Conservation (phyloP, 2,888 invertebrate genomes). For the Noctuana brunneofusca region DNA sequence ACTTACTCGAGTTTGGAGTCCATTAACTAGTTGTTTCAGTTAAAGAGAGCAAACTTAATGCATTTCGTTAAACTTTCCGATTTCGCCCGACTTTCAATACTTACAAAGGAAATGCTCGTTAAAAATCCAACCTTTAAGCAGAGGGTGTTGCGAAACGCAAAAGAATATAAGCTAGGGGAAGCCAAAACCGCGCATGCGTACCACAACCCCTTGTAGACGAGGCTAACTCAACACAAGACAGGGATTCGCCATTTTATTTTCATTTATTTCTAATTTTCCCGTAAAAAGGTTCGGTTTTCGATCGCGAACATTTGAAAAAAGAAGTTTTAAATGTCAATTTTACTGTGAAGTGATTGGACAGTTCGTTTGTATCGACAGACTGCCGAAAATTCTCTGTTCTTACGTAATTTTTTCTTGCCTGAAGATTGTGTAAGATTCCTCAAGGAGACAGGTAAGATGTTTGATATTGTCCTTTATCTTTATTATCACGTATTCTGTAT, state of each 20-base stretch:
- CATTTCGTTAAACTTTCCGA: slow-evolving; percentile 22
- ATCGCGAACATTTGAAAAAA: slow-evolving; percentile 31
- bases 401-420: slow-evolving; percentile 54
- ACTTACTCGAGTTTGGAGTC: too few relatives aligned
- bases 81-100: slow-evolving; percentile 20
- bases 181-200: slow-evolving; percentile 61
- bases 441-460: slow-evolving; percentile 46
- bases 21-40: neutral
- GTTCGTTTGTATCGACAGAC: slow-evolving; percentile 23
- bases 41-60: neutral
- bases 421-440: slow-evolving; percentile 42
- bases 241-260: slow-evolving; percentile 68
- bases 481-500: neutral
- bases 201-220: slow-evolving; percentile 34
- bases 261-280: slow-evolving; percentile 53
- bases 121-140: slow-evolving; percentile 34
- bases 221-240: slow-evolving; percentile 62
- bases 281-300: slow-evolving; percentile 43
- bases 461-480: neutral
- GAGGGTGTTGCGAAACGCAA: slow-evolving; percentile 55
- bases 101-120: slow-evolving; percentile 27
- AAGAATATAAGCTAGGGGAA: slow-evolving; percentile 45
- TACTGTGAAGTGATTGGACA: slow-evolving; percentile 42
- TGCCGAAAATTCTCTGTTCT: slow-evolving; percentile 37
- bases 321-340: slow-evolving; percentile 34